Evolutionary conservation across 2,113 vertebrate genomes (phyloP), one percentile per base, ranked within the genome.

Genomic region (Brachyhypopomus gauderio): DNA sequence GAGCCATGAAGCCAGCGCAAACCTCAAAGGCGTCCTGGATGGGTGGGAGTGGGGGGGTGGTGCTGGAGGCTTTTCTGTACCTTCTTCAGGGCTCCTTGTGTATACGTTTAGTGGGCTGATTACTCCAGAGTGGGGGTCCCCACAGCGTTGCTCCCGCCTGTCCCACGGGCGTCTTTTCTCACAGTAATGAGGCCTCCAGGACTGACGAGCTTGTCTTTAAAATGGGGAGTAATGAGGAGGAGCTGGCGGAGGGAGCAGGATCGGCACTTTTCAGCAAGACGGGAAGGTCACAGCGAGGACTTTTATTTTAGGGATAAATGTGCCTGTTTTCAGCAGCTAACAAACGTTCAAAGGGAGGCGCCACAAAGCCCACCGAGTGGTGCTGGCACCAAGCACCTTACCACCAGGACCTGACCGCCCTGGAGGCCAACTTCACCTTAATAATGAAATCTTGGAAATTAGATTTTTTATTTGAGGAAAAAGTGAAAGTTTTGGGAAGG

Each of bases 161-260:
- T 93, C 92, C 91, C 92, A 92, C 92, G 91, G 92, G 92, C 92
- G 90, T 93, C 90, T 92, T 93, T 93, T 91, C 88, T 90, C 88
- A 89, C 92, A 92, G 90, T 94, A 94, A 94, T 93, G 92, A 93
- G 91, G 91, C 92, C 92, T 93, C 86, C 88, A 90, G 90, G 92
- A 93, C 91, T 88, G 88, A 88, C 91, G 88, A 89, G 88, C 89
- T 91, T 77, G 86, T 88, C 90, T 93, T 92, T 92, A 92, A 93
- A 91, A 90, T 79, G 25, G 85, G 90, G 88, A 91, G 91, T 92
- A 93, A 92, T 93, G 91, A 92, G 89, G 91, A 89, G 89, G 87
- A 86, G 89, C 91, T 93, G 92, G 90, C 92, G 92, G 88, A 88
- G 86, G 88, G 91, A 90, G 88, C 88, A 89, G 88, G 91, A 92